Evolutionary conservation across 2,888 invertebrate genomes (phyloP), one percentile per base, ranked within the genome.

Genomic region (Cheiracanthium punctorium): DNA sequence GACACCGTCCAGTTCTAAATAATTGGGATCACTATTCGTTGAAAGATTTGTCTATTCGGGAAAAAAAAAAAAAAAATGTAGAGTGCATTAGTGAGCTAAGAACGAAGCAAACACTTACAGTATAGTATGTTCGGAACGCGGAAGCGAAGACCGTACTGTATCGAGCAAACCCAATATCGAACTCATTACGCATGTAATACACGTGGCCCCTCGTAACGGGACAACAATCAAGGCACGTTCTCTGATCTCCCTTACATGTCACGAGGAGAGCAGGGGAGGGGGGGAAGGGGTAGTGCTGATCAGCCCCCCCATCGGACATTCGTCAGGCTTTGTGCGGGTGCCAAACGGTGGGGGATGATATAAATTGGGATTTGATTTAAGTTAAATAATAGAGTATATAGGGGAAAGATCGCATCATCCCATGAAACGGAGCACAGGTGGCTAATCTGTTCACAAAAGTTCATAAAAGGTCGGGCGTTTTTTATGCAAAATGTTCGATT

Each of bases 131-230:
- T 20, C 30, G 73, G 80, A 80, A 80, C 73, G 84, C 73, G 67
- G 71, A 29, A 58, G 30, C 48, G 29, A 28, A 30, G 67, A 33
- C 12, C 12, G 41, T 29, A 24, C 24, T 41, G 64, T 37, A 48
- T 73, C 43, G 73, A 30, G 65, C 71, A 58, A 65, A 69, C 71
- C 73, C 79, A 84, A 84, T 84, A 84, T 84, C 73, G 4, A 84
- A 48, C 72, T 84, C 73, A 84, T 84, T 84, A 84, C 77, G 67
- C 79, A 84, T 84, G 84, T 84, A 74, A 73, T 73, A 84, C 84
- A 84, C 84, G 73, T 30, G 79, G 24, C 67, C 65, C 75, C 41
- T 64, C 67, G 69, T 71, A 72, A 80, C 71, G 72, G 17, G 71
- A 64, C 64, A 64, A 41, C 64, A 72, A 71, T 65, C 71, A 65